phyloP scores from a whole-genome alignment of 2,888 invertebrate species.

The Onthophagus sagittarius region DNA sequence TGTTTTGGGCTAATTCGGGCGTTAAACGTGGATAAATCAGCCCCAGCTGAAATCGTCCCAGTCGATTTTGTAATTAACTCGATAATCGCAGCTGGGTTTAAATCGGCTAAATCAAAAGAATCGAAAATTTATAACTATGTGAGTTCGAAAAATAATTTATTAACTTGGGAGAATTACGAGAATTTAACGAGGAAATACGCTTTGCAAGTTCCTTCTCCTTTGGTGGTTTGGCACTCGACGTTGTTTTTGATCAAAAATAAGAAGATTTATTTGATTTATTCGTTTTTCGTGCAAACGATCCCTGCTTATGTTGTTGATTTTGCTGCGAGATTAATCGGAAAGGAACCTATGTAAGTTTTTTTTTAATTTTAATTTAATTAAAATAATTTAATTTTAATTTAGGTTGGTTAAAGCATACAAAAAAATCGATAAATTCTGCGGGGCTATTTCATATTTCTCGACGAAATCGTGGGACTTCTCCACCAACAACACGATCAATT shows the following conservation, averaged over 20 bases:
- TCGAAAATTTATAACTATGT: slow-evolving; percentile 82
- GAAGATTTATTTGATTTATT: slow-evolving; percentile 54
- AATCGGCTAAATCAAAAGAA: slow-evolving; percentile 53
- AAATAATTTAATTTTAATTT: not conserved
- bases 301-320: slow-evolving; percentile 50
- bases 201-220: slow-evolving; percentile 52
- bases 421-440: slow-evolving; percentile 69
- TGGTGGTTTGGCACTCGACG: slow-evolving; percentile 61
- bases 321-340: slow-evolving; percentile 49
- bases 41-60: slow-evolving; percentile 70
- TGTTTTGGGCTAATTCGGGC: slow-evolving; percentile 73
- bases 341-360: slow-evolving; percentile 57
- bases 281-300: slow-evolving; percentile 58
- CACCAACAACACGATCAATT: slow-evolving; percentile 55
- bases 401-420: slow-evolving; percentile 74
- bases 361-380: not conserved
- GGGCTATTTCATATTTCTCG: slow-evolving; percentile 75
- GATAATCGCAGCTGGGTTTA: slow-evolving; percentile 58
- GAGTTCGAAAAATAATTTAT: slow-evolving; percentile 74
- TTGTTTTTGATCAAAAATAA: slow-evolving; percentile 60
- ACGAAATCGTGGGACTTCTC: slow-evolving; percentile 73
- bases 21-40: slow-evolving; percentile 67
- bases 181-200: slow-evolving; percentile 53
- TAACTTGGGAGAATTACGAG: slow-evolving; percentile 70
- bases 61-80: slow-evolving; percentile 62